Evolutionary conservation across 2,797 vertebrate genomes (phyloP).

Genomic region (Uromys caudimaculatus): DNA sequence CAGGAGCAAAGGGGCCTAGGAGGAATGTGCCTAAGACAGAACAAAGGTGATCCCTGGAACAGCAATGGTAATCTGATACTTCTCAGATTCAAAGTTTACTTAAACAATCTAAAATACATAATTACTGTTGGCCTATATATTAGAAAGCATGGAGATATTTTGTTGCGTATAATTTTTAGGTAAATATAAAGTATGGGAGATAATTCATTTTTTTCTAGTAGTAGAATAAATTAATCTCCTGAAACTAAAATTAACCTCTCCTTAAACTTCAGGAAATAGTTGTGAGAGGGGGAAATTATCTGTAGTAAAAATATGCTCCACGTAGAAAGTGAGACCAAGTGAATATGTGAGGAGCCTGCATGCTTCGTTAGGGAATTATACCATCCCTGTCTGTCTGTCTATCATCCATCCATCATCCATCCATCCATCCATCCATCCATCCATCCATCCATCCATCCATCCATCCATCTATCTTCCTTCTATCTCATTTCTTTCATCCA

Average conservation of each 20-base stretch:
- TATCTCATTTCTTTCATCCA: no score
- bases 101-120: conserved; percentile 18
- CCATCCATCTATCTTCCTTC: no score
- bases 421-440: no score
- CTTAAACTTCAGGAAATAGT: background rate
- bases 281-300: background rate
- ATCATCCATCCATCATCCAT: no score
- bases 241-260: conserved; percentile 24
- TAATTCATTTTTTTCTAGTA: conserved; percentile 36
- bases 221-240: conserved; percentile 28
- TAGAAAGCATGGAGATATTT: conserved; percentile 14
- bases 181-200: background rate
- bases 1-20: background rate
- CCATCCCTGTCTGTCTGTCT: no score
- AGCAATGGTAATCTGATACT: background rate
- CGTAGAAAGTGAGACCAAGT: background rate
- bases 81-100: background rate
- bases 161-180: conserved; percentile 14
- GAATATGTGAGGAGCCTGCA: background rate
- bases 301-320: background rate
- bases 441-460: no score
- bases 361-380: conserved; percentile 1
- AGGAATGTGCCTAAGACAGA: background rate
- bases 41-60: background rate
- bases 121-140: background rate